Conservation (phyloP, 2,113 vertebrate genomes). For the Nothocercus nigrocapillus region DNA sequence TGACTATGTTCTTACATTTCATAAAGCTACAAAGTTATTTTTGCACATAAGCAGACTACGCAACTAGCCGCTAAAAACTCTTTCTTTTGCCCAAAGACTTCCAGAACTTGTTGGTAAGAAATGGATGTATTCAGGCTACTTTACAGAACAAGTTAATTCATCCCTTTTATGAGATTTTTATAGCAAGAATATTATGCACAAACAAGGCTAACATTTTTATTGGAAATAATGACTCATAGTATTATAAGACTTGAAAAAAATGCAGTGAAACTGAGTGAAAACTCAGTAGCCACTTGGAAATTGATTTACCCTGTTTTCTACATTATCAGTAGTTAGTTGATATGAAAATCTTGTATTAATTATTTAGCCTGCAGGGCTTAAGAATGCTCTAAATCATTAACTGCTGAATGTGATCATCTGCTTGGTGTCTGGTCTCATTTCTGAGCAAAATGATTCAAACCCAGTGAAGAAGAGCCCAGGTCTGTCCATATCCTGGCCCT, state of each 20-base stretch:
- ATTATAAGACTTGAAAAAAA: background rate
- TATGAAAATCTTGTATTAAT: background rate
- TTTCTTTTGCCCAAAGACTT: background rate
- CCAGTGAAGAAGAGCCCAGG: background rate
- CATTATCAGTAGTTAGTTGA: background rate
- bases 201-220: background rate
- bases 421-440: background rate
- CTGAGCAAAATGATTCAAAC: background rate
- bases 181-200: background rate
- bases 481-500: background rate
- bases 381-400: background rate
- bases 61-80: background rate
- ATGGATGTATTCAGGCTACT: background rate
- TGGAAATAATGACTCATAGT: background rate
- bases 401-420: background rate
- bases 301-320: background rate
- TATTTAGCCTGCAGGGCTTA: background rate
- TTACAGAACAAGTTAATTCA: background rate
- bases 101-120: background rate
- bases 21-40: background rate
- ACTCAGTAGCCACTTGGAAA: background rate
- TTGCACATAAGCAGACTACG: background rate
- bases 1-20: background rate
- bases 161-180: background rate
- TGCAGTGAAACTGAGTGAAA: background rate